Conservation (phyloP, 2,888 invertebrate genomes). For the Lasioglossum calceatum region DNA sequence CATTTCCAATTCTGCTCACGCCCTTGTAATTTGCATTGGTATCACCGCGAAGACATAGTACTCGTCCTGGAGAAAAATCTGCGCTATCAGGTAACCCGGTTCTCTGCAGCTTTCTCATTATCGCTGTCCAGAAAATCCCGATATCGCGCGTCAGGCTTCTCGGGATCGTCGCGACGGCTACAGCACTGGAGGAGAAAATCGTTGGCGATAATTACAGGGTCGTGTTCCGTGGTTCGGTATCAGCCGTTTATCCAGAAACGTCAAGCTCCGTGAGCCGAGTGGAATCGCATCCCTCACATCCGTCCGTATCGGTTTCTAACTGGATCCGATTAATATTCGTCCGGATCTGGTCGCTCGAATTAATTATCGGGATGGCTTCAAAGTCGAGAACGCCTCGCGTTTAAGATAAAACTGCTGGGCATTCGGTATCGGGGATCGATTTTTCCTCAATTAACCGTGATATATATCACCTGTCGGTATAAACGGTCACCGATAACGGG, state of each 20-base stretch:
- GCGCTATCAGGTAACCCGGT: neutral
- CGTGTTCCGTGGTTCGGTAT: neutral
- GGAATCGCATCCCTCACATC: neutral
- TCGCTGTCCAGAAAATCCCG: slow-evolving; percentile 3
- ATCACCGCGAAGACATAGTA: neutral
- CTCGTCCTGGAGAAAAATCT: neutral
- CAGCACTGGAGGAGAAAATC: slow-evolving; percentile 4
- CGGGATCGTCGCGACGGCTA: neutral
- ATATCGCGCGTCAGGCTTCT: neutral
- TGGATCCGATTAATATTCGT: slow-evolving; percentile 41
- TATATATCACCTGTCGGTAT: slow-evolving; percentile 50
- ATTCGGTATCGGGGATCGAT: slow-evolving; percentile 12
- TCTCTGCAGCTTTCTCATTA: neutral
- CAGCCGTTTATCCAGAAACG: neutral
- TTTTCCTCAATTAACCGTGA: slow-evolving; percentile 52
- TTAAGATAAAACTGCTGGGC: slow-evolving; percentile 47
- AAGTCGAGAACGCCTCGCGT: slow-evolving; percentile 1
- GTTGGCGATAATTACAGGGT: slow-evolving; percentile 10
- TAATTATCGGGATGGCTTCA: slow-evolving; percentile 36
- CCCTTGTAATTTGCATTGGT: neutral
- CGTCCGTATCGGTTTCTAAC: neutral
- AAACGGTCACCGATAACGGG: slow-evolving; percentile 58
- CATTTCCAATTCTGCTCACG: neutral
- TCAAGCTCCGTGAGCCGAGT: neutral
- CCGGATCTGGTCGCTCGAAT: slow-evolving; percentile 30